phyloP scores from a whole-genome alignment of 2,888 invertebrate species.

The Tanaodytes sp. region DNA sequence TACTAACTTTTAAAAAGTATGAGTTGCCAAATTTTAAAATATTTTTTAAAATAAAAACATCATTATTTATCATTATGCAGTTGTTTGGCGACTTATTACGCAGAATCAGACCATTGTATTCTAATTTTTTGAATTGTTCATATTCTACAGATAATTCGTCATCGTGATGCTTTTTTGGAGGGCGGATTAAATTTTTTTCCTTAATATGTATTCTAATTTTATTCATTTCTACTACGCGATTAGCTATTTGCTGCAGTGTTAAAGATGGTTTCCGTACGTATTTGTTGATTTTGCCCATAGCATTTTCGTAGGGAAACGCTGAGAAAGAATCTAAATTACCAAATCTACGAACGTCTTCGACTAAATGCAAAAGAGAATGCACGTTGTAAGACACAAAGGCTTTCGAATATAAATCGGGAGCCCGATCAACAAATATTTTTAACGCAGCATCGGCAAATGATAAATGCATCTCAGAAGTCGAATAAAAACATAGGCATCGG shows the following conservation, averaged over 20 bases:
- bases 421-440: conserved; percentile 20
- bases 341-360: conserved; percentile 27
- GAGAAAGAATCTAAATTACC: conserved; percentile 32
- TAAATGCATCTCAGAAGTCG: conserved; percentile 15
- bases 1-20: too few species aligned
- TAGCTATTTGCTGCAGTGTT: conserved; percentile 29
- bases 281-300: conserved; percentile 30
- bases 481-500: conserved; percentile 16
- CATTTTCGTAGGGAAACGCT: conserved; percentile 40
- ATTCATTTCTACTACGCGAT: conserved; percentile 18
- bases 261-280: conserved; percentile 18
- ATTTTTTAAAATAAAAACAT: too few species aligned
- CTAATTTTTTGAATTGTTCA: conserved; percentile 3
- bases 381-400: conserved; percentile 33
- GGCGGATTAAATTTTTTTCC: too few species aligned
- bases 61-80: too few species aligned
- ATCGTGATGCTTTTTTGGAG: neutral
- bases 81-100: conserved; percentile 3
- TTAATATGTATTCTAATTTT: neutral
- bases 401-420: conserved; percentile 3
- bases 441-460: conserved; percentile 15
- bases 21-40: too few species aligned
- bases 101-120: conserved; percentile 5
- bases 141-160: neutral
- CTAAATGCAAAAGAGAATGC: conserved; percentile 33